Evolutionary conservation across 2,888 invertebrate species (phyloP).

Genomic region (Drosophila putrida): DNA sequence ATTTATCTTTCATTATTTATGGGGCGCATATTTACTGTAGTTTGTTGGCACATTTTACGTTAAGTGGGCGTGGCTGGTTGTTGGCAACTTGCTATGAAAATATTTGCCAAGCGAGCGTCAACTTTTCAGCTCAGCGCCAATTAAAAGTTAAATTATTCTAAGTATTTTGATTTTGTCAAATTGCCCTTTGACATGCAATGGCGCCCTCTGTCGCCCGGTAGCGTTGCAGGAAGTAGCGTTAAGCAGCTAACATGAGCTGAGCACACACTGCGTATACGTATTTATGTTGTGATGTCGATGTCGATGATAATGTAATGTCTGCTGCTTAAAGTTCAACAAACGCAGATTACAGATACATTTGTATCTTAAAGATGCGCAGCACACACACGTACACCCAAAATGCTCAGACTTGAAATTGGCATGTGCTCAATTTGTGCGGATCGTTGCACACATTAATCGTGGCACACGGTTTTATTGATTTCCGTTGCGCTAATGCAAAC

Average conservation of each 20-base stretch:
- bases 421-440: conserved; percentile 30
- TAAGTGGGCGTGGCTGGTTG: conserved; percentile 1
- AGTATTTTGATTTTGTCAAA: conserved; percentile 75
- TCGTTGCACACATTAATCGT: conserved; percentile 43
- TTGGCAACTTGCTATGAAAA: conserved; percentile 24
- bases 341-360: conserved; percentile 18
- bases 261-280: conserved; percentile 35
- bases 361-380: conserved; percentile 48
- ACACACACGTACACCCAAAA: not conserved
- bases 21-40: conserved; percentile 25
- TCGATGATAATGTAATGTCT: not conserved
- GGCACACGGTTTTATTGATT: conserved; percentile 71
- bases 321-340: conserved; percentile 38
- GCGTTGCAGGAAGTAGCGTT: conserved; percentile 1
- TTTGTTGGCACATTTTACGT: conserved; percentile 51
- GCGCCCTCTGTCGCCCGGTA: conserved; percentile 9
- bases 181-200: conserved; percentile 67
- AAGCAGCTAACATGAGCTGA: conserved; percentile 21
- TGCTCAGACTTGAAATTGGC: not conserved
- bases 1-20: conserved; percentile 21
- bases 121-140: conserved; percentile 64
- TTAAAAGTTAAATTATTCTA: conserved; percentile 77
- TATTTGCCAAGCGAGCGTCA: conserved; percentile 56
- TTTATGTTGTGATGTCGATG: conserved; percentile 1
- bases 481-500: conserved; percentile 75